Evolutionary conservation across 2,888 invertebrate genomes (phyloP), one percentile per base, ranked within the genome.

Genomic region (Eupithecia exiguata): DNA sequence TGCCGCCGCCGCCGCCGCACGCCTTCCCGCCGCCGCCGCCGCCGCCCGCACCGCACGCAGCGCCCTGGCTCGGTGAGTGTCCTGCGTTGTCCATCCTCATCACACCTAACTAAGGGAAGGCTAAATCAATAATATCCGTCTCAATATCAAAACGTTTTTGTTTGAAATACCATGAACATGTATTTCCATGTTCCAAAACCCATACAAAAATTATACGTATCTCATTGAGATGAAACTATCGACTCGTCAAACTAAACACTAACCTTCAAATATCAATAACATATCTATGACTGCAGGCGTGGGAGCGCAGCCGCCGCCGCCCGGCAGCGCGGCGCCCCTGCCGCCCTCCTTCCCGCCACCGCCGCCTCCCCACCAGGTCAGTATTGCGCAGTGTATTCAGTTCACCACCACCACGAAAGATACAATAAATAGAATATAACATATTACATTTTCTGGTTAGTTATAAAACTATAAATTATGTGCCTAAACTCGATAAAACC

Each of bases 1-100:
- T 96, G 95, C 95, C 96, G 40, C 95, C 89, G 43, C 87, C 87
- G 21, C 83, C 84, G 83, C 69, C 74, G 68, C 72, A 61, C 67
- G 35, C 91, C 46, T 63, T 25, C 9, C 71, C 76, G 49, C 65
- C 65, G 65, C 63, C 63, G n/a, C 63, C 63, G 63, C 63, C 79
- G 49, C 30, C 76, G 72, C 68, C 75, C 68, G 88, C 93, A 40
- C 94, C 94, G 21, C 93, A 94, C 36, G 1, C 74, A 71, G 89
- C 91, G 82, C 92, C 91, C 67, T 91, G 92, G 92, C 90, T 91
- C 38, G 91, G 92, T 90, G 30, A 30, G 61, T 30, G 61, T 16
- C 30, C 4, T 4, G 25, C 25, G 30, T n/a, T n/a, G 12, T n/a
- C 49, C n/a, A 1, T 53, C 53, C 53, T 53, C 9, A 9, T n/a